phyloP scores from a whole-genome alignment of 2,113 vertebrate species.

The Sitta europaea region DNA sequence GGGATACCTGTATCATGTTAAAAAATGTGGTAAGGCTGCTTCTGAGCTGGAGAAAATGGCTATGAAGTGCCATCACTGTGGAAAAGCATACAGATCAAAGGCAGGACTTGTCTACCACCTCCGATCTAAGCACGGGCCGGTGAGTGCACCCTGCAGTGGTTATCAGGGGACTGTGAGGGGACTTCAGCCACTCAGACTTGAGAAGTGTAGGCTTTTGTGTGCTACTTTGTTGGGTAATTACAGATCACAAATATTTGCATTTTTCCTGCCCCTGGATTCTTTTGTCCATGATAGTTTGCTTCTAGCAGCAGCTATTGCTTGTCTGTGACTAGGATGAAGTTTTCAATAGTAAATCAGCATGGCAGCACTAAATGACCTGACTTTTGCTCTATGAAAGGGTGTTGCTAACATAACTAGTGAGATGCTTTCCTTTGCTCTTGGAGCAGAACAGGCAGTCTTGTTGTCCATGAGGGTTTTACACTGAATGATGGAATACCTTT shows the following conservation, averaged over 20 bases:
- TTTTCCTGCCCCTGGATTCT: not conserved
- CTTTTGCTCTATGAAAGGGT: not conserved
- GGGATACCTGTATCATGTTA: conserved; percentile 91
- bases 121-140: conserved; percentile 88
- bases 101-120: conserved; percentile 92
- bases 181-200: not conserved
- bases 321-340: not conserved
- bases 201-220: accelerated
- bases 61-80: conserved; percentile 89
- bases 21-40: conserved; percentile 90
- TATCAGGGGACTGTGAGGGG: accelerated
- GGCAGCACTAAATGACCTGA: not conserved
- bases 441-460: not conserved
- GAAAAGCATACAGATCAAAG: conserved; percentile 87
- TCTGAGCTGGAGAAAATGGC: conserved; percentile 89
- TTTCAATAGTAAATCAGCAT: not conserved
- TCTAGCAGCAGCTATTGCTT: not conserved
- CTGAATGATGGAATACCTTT: not conserved
- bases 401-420: not conserved
- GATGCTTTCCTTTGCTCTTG: not conserved
- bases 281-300: not conserved
- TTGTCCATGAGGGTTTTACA: not conserved
- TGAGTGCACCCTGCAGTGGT: conserved; percentile 64
- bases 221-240: not conserved
- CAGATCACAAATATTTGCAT: not conserved